Evolutionary conservation across 2,888 invertebrate genomes (phyloP).

Genomic region (Leistus spinibarbis): DNA sequence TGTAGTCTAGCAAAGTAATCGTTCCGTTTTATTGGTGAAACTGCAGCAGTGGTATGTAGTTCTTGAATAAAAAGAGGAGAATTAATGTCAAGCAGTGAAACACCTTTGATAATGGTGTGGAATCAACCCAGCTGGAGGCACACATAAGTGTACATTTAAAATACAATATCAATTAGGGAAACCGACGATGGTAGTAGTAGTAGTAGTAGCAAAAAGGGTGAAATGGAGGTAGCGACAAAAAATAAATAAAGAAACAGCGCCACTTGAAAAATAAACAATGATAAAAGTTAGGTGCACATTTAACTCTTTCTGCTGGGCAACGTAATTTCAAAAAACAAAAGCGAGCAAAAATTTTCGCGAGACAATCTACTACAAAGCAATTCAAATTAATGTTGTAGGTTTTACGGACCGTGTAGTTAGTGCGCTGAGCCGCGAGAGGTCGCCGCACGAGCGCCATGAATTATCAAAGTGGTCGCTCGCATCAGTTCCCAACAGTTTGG

Average conservation of each 20-base stretch:
- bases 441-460: constrained; percentile 13
- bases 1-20: no score
- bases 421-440: constrained; percentile 6
- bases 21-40: no score
- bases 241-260: background rate
- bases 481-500: constrained; percentile 16
- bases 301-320: constrained; percentile 1
- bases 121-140: background rate
- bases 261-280: constrained; percentile 5
- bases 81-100: no score
- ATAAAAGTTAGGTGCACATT: constrained; percentile 23
- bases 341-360: constrained; percentile 24
- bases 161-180: background rate
- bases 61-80: no score
- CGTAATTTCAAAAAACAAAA: constrained; percentile 24
- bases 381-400: constrained; percentile 29
- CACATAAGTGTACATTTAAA: background rate
- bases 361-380: constrained; percentile 23
- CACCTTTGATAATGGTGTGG: no score
- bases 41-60: no score
- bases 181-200: no score
- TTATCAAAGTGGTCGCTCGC: constrained; percentile 15
- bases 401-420: constrained; percentile 23
- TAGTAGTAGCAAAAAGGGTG: background rate
- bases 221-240: constrained; percentile 3